Evolutionary conservation across 2,113 vertebrate genomes (phyloP), one percentile per base, ranked within the genome.

Genomic region (Dissostichus mawsoni): DNA sequence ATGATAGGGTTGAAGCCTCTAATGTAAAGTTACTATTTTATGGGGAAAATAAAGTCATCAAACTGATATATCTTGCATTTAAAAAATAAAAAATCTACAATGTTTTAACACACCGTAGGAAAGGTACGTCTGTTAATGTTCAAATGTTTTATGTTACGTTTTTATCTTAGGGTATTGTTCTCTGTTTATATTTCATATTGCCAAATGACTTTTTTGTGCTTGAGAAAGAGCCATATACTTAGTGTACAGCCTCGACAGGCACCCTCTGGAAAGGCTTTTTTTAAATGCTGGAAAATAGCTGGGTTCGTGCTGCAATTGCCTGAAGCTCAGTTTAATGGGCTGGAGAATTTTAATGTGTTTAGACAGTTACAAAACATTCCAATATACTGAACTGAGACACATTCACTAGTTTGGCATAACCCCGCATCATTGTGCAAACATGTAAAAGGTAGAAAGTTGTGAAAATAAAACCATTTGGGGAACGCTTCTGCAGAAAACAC

Each of bases 281-380:
- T 14, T 41, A 5, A 41, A 41, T 41, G 5, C 36, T 45, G 10
- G 18, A 0, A 70, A 69, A 29, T 9, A 14, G 16, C 3, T 3
- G 8, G n/a, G 14, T 36, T 58, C 33, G 12, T 23, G 25, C 64
- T 62, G 11, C 53, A 18, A 11, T 23, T 62, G 13, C 58, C 33
- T 64, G 36, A 62, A 58, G 61, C 50, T 74, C 25, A 71, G 55
- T 57, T 55, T 61, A 67, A 80, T 56, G 61, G 16, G 8, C 10
- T 23, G 3, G 52, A 66, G 48, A 64, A 36, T 55, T 45, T 2
- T 12, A 74, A 12, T 61, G 47, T 45, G 11, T 25, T 68, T 9
- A 29, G 52, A 51, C 77, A 58, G 44, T 25, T 2, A 20, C 13
- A 4, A 23, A 25, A 58, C 52, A 18, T 1, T 11, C 17, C 41